A percentile compares a stretch with the other conserved stretches of the same genome.
These are phyloP conservation scores for Gorsachius goisagi DNA, from an alignment of 2,113 vertebrate genomes.

Conservation along the genomic window DNA sequence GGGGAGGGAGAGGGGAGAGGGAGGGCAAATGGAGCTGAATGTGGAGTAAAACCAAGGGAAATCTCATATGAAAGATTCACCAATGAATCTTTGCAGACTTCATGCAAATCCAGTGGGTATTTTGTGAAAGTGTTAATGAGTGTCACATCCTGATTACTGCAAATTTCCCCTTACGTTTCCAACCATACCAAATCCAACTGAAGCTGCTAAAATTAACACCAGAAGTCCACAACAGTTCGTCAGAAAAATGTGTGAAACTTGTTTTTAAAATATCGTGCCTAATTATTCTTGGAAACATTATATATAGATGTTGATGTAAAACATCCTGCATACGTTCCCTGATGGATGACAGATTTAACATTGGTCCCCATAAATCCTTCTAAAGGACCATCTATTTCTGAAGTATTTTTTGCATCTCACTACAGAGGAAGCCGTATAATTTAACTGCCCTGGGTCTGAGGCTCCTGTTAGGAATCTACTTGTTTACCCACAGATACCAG, in stretches of 20 bases:
- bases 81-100: conserved; percentile 16
- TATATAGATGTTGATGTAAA: neutral
- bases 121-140: conserved; percentile 50
- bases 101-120: conserved; percentile 53
- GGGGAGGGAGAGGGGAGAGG: neutral
- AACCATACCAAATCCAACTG: conserved; percentile 1
- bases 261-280: neutral
- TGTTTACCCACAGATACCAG: neutral
- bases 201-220: conserved; percentile 40
- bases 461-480: neutral
- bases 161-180: conserved; percentile 33
- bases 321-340: neutral
- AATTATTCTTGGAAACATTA: neutral
- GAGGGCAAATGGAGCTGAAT: neutral
- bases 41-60: conserved; percentile 49
- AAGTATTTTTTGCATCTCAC: neutral
- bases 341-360: neutral
- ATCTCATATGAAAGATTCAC: conserved; percentile 13
- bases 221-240: neutral
- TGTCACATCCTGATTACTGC: conserved; percentile 44
- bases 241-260: conserved; percentile 5
- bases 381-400: neutral
- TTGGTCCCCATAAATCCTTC: neutral
- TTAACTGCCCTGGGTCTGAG: neutral
- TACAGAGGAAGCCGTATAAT: neutral